Evolutionary conservation across 1,140 invertebrate genomes (phyloP), one percentile per base, ranked within the genome.

Genomic region (Lepidurus couesii): DNA sequence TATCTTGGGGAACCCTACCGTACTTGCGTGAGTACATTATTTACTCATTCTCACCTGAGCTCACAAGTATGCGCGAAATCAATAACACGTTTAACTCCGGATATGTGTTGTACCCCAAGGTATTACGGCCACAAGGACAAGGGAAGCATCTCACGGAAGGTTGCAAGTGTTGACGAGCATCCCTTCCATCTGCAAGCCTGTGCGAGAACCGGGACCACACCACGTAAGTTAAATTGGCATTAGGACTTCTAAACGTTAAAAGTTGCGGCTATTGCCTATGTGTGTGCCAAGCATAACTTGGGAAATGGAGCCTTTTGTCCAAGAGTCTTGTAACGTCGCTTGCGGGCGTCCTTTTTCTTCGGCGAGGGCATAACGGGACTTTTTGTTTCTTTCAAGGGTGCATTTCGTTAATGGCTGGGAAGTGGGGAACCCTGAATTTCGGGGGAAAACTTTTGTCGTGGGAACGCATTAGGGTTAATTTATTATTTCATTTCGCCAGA

Each of bases 11-110:
- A 34, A 65, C 53, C 53, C 53, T 65, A 21, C 53, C 53, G 53
- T 65, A 21, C 53, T 65, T n/a, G 16, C 53, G 53, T 65, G 53
- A 65, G 53, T 65, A 65, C 53, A 65, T 65, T n/a, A 65, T 65
- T 65, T 65, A 21, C 16, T 65, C 53, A n/a, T 65, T 65, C n/a
- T 65, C 53, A 65, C 53, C 53, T 65, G 53, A 65, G 21, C 53
- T 65, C 53, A 65, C 53, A 65, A 13, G n/a, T 34, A 34, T 4
- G 53, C 1, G 0, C 21, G 16, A 21, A 65, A 65, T 65, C 53
- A 65, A 65, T 65, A 65, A 65, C 53, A 5, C 16, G 53, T 21
- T n/a, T 65, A 65, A 65, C 21, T 21, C 21, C 53, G 53, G 16
- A 65, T 65, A 3, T 65, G 53, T 65, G 21, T 65, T 65, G 21